These are phyloP conservation scores for Hirundichthys speculiger DNA, from an alignment of 2,113 vertebrate genomes.

Conservation along the genomic window DNA sequence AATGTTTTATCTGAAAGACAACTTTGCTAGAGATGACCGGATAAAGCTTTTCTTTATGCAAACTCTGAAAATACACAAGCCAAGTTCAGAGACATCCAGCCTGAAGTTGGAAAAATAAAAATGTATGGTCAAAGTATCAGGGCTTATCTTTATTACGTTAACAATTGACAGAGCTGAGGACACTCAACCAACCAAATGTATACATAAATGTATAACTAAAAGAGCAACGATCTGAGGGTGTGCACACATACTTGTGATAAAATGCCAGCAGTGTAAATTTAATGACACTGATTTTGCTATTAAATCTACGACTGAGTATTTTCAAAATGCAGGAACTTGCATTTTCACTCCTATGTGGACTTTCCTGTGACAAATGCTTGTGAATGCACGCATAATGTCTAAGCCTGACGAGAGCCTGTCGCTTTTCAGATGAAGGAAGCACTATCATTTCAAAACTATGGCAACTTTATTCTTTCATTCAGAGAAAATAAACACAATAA, in stretches of 20 bases:
- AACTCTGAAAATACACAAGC: slow-evolving; percentile 13
- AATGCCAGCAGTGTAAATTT: slow-evolving; percentile 20
- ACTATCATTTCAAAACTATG: not conserved
- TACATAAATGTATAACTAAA: slow-evolving; percentile 19
- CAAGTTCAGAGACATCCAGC: slow-evolving; percentile 48
- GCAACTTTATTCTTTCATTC: slow-evolving; percentile 13
- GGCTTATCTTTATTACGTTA: slow-evolving; percentile 67
- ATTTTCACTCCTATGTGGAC: not conserved
- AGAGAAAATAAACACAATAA: slow-evolving; percentile 5
- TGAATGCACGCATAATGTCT: not conserved
- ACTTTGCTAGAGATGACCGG: not conserved
- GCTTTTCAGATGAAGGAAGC: not conserved
- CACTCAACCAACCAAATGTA: slow-evolving; percentile 16
- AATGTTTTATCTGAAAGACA: not conserved
- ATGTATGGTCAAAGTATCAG: slow-evolving; percentile 73
- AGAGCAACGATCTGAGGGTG: slow-evolving; percentile 53
- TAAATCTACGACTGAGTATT: not conserved
- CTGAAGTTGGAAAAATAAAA: slow-evolving; percentile 31
- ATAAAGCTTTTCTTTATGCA: not conserved
- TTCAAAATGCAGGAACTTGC: not conserved
- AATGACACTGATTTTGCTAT: too few species aligned
- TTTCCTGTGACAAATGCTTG: slow-evolving; percentile 2
- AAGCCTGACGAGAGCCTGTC: not conserved
- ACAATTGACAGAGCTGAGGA: slow-evolving; percentile 66
- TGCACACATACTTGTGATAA: slow-evolving; percentile 51